These are phyloP conservation scores for Epinephelus coioides DNA, from an alignment of 2,797 vertebrate genomes.

Conservation along the genomic window DNA sequence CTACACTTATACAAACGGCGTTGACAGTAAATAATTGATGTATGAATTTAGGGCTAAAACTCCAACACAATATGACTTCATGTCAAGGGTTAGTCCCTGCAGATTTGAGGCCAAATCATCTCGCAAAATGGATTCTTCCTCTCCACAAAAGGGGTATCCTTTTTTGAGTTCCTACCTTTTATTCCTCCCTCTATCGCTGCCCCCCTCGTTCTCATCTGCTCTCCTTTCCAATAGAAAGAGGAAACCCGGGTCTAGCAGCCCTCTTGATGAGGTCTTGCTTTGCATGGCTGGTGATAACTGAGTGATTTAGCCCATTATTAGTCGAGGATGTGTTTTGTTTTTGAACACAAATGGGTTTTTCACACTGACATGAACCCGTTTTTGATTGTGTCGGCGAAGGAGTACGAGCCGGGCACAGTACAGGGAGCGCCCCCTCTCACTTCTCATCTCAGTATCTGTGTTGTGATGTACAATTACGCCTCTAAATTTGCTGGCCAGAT, in stretches of 20 bases:
- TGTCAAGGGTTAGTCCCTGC: constrained; percentile 99
- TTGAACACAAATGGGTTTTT: constrained; percentile 92
- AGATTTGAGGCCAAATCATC: constrained; percentile 96
- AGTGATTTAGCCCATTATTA: constrained; percentile 86
- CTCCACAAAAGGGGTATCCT: constrained; percentile 66
- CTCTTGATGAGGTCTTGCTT: constrained; percentile 92
- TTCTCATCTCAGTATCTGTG: constrained; percentile 85
- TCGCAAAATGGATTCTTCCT: constrained; percentile 95
- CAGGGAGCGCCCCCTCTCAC: constrained; percentile 78
- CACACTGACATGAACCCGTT: constrained; percentile 84
- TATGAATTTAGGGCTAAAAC: constrained; percentile 99
- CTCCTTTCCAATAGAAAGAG: constrained; percentile 80
- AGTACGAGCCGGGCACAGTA: constrained; percentile 74
- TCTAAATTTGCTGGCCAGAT: constrained; percentile 82
- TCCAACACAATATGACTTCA: constrained; percentile 99
- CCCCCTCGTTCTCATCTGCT: constrained; percentile 28
- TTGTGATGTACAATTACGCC: constrained; percentile 83
- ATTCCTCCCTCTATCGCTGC: constrained; percentile 72
- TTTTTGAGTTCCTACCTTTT: constrained; percentile 65
- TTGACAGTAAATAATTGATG: constrained; percentile 99
- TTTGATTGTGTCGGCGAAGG: constrained; percentile 80
- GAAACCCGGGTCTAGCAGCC: constrained; percentile 77
- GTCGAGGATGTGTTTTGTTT: constrained; percentile 90
- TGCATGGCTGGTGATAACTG: constrained; percentile 91
- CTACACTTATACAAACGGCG: constrained; percentile 98